Base-by-base conservation (phyloP, 2,797 vertebrate species). In the Fistularia commersonii region DNA sequence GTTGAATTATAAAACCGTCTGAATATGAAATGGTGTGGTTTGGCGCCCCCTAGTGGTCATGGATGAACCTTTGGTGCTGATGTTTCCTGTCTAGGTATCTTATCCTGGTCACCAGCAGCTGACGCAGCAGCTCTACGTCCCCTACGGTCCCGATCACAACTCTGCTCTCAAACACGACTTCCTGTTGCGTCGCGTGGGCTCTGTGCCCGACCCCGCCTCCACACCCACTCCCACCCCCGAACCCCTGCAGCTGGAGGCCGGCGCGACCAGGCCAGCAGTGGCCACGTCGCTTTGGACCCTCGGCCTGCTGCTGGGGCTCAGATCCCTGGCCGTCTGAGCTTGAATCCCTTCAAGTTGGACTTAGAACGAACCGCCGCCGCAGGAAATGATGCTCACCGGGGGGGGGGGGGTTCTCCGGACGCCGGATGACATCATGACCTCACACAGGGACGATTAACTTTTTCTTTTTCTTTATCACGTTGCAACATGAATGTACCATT, bases 101-200 rank as follows among this genome's bases (percentile, higher is more conserved):
- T 85, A 83, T n/a, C 90, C 91, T 0, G 92, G 87, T 65, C 80
- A 87, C 8, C 34, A 82, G 36, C 76, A 90, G 0, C 11, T 91
- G 43, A 87, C 86, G n/a, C 81, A 86, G 74, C 88, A 80, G 0
- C 66, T 96, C 6, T 63, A 60, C 15, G 48, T 96, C 63, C 81
- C 76, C 0, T 48, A 90, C 31, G 90, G 83, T 3, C 84, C 84
- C 0, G 77, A 82, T 11, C 66, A 64, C 9, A 89, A 87, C 80
- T 92, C 90, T 1, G 94, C 94, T 64, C 49, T 92, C 72, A 89
- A 62, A 51, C 81, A 88, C 1, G 77, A 96, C 83, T 93, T 96
- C 79, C 41, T 57, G 54, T 76, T 94, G 60, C 64, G 11, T 36
- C 64, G 8, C 0, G 3, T 35, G 6, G 1, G 12, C 40, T 3